These are phyloP conservation scores for Drosophila eohydei DNA, from an alignment of 2,888 invertebrate species.

Conservation along the genomic window DNA sequence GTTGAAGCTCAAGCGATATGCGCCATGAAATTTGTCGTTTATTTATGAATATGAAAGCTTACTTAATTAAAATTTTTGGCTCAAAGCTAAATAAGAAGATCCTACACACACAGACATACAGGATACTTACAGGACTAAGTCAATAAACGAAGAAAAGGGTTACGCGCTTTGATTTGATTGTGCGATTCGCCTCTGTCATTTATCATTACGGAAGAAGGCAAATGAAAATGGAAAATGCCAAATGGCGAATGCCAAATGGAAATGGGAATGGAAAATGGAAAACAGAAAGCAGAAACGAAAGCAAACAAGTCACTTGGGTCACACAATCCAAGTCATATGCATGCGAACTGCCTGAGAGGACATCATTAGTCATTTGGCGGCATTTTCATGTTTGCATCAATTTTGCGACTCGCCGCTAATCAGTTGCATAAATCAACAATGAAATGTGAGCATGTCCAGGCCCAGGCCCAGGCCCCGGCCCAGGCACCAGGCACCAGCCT, in stretches of 20 bases:
- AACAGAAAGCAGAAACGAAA: constrained; percentile 24
- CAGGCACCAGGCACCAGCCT: too few relatives aligned
- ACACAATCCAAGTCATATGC: constrained; percentile 46
- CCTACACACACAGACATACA: constrained; percentile 15
- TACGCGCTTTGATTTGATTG: constrained; percentile 68
- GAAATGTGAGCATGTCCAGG: constrained; percentile 39
- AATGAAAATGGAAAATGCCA: constrained; percentile 18
- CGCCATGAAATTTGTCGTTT: constrained; percentile 68
- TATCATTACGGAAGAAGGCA: constrained; percentile 57
- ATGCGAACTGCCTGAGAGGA: constrained; percentile 25
- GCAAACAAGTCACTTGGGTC: constrained; percentile 55
- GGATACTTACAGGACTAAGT: constrained; percentile 43
- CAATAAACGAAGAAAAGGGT: constrained; percentile 68
- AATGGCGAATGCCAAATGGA: constrained; percentile 19
- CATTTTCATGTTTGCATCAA: constrained; percentile 70
- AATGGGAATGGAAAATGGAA: constrained; percentile 8
- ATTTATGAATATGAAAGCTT: constrained; percentile 69
- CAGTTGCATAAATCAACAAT: constrained; percentile 77
- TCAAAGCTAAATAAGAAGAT: constrained; percentile 14
- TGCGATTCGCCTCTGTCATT: constrained; percentile 70
- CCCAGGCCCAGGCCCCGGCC: not conserved
- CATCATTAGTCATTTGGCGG: constrained; percentile 75
- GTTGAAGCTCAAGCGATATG: constrained; percentile 50
- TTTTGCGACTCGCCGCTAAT: constrained; percentile 65
- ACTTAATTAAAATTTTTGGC: constrained; percentile 69